Conservation (phyloP, 1,140 invertebrate species). For the Drosophila micromelanica region DNA sequence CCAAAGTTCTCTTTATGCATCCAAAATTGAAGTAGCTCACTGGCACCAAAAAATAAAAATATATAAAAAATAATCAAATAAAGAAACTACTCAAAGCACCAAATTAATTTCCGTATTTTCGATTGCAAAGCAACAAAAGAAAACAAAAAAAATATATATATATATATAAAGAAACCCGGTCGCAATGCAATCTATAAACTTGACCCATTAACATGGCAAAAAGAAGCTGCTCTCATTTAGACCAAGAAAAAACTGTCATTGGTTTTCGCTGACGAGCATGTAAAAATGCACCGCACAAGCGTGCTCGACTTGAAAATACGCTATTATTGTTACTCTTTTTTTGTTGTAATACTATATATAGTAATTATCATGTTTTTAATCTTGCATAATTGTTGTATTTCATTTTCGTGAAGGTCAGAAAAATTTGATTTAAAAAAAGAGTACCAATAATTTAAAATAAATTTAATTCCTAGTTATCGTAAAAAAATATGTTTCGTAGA, state of each 20-base stretch:
- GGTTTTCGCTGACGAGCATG: constrained; percentile 64
- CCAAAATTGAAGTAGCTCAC: constrained; percentile 22
- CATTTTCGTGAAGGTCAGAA: neutral
- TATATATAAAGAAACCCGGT: constrained; percentile 30
- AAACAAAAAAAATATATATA: neutral
- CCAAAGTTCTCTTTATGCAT: neutral
- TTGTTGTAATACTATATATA: neutral
- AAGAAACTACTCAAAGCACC: neutral
- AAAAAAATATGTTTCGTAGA: too few species aligned
- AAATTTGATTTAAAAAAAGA: too few species aligned
- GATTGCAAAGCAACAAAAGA: constrained; percentile 31
- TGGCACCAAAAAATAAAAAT: constrained; percentile 6
- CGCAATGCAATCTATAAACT: constrained; percentile 80
- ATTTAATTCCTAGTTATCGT: too few species aligned
- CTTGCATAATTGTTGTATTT: neutral
- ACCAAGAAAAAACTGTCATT: constrained; percentile 45
- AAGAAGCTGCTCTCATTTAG: constrained; percentile 24
- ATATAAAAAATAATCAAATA: too few species aligned
- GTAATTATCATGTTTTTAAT: too few species aligned
- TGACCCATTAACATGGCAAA: constrained; percentile 71
- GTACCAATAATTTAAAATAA: too few species aligned
- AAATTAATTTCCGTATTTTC: constrained; percentile 50
- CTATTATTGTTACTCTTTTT: neutral
- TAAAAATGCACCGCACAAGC: neutral
- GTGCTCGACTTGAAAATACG: neutral